Conservation (phyloP, 1,140 invertebrate species). For the Tetramorium parvispinum region DNA sequence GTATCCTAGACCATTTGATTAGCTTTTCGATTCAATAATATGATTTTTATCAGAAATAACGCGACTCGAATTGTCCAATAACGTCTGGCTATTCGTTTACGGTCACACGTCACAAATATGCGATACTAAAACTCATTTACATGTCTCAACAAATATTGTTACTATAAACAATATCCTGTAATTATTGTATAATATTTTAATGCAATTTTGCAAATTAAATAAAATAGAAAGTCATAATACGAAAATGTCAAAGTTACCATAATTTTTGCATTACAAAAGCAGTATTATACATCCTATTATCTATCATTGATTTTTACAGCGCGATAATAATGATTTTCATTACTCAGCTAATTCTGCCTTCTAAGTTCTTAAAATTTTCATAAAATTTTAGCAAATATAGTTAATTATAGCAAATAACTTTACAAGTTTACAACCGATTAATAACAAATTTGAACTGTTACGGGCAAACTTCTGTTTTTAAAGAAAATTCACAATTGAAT, state of each 20-base stretch:
- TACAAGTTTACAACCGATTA: not conserved
- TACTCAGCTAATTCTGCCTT: not conserved
- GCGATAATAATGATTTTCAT: not conserved
- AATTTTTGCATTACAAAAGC: not conserved
- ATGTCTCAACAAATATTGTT: not conserved
- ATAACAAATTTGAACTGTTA: not conserved
- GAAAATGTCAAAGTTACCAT: not conserved
- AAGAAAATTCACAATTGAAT: not conserved
- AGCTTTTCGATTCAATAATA: not conserved
- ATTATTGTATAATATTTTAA: not conserved
- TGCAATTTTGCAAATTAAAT: not conserved
- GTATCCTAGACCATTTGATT: constrained; percentile 3
- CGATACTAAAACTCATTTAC: not conserved
- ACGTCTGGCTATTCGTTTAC: not conserved
- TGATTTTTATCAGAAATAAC: not conserved
- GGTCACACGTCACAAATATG: not conserved
- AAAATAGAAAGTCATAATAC: not conserved
- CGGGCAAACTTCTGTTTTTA: not conserved
- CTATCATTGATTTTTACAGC: not conserved
- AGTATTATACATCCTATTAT: not conserved
- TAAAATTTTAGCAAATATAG: not conserved
- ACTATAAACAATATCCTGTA: not conserved
- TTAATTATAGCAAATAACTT: not conserved
- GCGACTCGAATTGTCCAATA: not conserved
- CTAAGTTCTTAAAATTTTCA: not conserved